Evolutionary conservation across 2,888 invertebrate genomes (phyloP), one percentile per base, ranked within the genome.

Genomic region (Nemapogon koenigi): DNA sequence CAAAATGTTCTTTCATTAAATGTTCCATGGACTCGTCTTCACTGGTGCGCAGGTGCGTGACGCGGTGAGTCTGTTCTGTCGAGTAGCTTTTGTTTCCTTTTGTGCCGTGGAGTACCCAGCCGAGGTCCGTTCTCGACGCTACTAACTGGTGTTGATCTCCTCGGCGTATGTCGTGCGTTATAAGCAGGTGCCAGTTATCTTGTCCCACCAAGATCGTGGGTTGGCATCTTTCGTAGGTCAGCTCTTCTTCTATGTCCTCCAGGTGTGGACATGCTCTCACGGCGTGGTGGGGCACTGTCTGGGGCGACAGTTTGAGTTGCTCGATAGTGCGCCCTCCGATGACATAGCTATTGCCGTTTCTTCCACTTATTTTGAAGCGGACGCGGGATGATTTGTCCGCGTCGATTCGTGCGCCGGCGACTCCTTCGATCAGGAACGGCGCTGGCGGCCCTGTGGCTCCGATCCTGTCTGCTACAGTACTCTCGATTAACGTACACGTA

Each of bases 401-500:
- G 27, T 14, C 22, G 22, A 6, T 22, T 22, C 6, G 22, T 4
- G n/a, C n/a, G n/a, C 26, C 38, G 13, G 13, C 41, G 1, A 43
- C 18, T 0, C 13, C 39, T 19, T 40, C 25, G 1, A 42, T 15
- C 1, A 26, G 11, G 1, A 46, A 16, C 3, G 39, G 32, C 1
- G 39, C 39, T 1, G 16, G 3, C 1, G 43, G 43, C 6, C 44
- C 44, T 4, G 13, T 16, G 1, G 37, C 39, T 4, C 46, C 44
- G 14, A 44, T 31, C 6, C 15, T 22, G 1, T 25, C 16, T 1
- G 43, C 42, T 6, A 41, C 2, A 1, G 33, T 16, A 1, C 37
- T 27, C 16, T 43, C 42, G 2, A 45, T 14, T 2, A 44, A 30
- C 6, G 43, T 38, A 3, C 42, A 26, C 2, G 43, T 46, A 1